Evolutionary conservation across 2,888 invertebrate genomes (phyloP), one percentile per base, ranked within the genome.

Genomic region (Diadegma fenestrale): DNA sequence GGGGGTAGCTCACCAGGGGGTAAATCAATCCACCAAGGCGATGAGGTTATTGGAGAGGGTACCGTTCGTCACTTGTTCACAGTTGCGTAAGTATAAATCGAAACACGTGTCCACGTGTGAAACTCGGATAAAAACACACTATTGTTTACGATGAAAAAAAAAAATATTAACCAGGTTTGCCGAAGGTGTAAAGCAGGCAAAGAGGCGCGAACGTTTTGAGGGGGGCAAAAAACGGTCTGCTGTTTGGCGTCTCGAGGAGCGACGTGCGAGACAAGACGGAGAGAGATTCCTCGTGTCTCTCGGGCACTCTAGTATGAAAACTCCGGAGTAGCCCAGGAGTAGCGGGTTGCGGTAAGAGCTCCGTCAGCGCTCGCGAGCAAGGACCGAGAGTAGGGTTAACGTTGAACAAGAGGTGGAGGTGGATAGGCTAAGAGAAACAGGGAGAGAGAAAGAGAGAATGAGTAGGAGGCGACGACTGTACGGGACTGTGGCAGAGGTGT

Each of bases 291-390:
- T 86, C 86, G 83, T 83, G 86, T 86, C 83, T 83, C 86, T 86
- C 86, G 80, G 51, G 69, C 79, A 84, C 87, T 89, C 88, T 54
- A 73, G 88, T 90, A 80, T 87, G 90, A 86, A 89, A 88, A 89
- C 88, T 80, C 80, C 41, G 71, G 76, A 75, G 77, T 54, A 63
- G 51, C 26, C 58, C 54, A 73, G 48, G 84, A 81, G 80, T 43
- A 54, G 72, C 82, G 41, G 77, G 54, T 63, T 22, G 75, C 63
- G 73, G 79, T 79, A 48, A 82, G 68, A 71, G 82, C 45, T 64
- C 75, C 75, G 80, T 80, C 82, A 75, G 79, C 73, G 79, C 30
- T 33, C 79, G 79, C 80, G 80, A 80, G 68, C 75, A 68, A 71
- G 85, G 75, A 75, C 71, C 58, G 54, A 78, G 72, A 54, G 80